Conservation (phyloP, 1,140 invertebrate genomes). For the Pogonomyrmex californicus region DNA sequence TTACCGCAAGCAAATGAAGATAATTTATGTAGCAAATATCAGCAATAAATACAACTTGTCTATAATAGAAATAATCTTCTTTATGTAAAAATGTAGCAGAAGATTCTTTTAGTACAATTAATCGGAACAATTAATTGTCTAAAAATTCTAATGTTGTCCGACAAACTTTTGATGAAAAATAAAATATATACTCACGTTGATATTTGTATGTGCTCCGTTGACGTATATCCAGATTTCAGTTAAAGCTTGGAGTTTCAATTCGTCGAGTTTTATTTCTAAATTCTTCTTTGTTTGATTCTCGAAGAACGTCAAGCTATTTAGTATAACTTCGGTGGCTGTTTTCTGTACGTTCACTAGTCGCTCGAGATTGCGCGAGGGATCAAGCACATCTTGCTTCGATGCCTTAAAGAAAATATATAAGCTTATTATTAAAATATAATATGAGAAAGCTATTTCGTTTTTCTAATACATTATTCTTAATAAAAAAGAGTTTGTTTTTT, state of each 20-base stretch:
- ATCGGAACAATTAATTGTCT: too few relatives aligned
- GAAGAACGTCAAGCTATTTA: not conserved
- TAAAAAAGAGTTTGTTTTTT: not conserved
- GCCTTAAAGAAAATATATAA: conserved; percentile 3
- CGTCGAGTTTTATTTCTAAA: not conserved
- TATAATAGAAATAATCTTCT: too few relatives aligned
- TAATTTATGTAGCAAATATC: too few relatives aligned
- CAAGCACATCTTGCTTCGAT: not conserved
- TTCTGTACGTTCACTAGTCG: conserved; percentile 5
- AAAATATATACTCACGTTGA: conserved; percentile 22
- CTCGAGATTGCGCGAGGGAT: not conserved
- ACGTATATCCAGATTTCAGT: not conserved
- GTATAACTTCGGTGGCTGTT: not conserved
- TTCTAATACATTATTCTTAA: not conserved
- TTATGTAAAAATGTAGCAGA: too few relatives aligned
- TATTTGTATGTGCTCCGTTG: not conserved
- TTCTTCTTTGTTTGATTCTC: not conserved
- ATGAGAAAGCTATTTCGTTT: not conserved
- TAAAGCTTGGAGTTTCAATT: not conserved
- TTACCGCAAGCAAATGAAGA: too few relatives aligned
- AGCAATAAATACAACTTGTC: too few relatives aligned
- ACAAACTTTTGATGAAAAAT: not conserved
- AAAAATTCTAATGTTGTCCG: too few relatives aligned
- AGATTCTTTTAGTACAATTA: too few relatives aligned
- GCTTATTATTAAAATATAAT: not conserved